Percentiles rank a stretch among this genome's conserved stretches.
Conservation (phyloP, 2,888 invertebrate genomes). For the Drosophila leonis region DNA sequence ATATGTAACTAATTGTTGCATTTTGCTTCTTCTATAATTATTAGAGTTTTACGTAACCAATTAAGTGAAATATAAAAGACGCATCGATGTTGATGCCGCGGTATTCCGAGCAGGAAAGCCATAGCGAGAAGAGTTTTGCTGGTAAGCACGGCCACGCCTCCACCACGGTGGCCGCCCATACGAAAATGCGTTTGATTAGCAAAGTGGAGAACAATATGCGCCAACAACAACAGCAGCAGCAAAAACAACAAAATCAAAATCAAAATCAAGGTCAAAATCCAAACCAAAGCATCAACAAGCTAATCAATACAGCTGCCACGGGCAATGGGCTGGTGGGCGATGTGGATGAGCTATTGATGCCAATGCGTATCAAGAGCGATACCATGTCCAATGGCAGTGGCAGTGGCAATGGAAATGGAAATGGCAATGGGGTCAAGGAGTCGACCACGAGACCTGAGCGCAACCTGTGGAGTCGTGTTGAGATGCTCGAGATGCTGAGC, state of each 20-base stretch:
- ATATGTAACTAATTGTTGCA: neutral
- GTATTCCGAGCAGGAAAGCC: conserved; percentile 56
- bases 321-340: conserved; percentile 74
- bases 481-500: conserved; percentile 83
- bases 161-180: conserved; percentile 71
- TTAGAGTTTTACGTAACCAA: conserved; percentile 41
- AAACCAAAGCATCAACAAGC: conserved; percentile 62
- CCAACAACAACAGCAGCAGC: conserved; percentile 41
- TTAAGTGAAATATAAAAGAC: conserved; percentile 1
- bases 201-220: conserved; percentile 79
- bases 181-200: conserved; percentile 71
- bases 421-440: conserved; percentile 34
- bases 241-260: conserved; percentile 10
- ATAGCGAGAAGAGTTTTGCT: conserved; percentile 45
- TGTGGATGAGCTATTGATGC: conserved; percentile 78
- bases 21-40: neutral
- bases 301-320: conserved; percentile 69
- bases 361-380: conserved; percentile 62
- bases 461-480: conserved; percentile 84
- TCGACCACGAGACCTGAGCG: conserved; percentile 78
- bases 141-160: conserved; percentile 42
- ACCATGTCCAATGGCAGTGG: conserved; percentile 12
- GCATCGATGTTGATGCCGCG: conserved; percentile 77
- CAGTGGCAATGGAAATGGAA: conserved; percentile 20
- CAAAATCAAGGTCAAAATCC: conserved; percentile 20